These are phyloP conservation scores for Beroe ovata DNA, from an alignment of 37 sponge, comb jelly and placozoan genomes.

Conservation along the genomic window DNA sequence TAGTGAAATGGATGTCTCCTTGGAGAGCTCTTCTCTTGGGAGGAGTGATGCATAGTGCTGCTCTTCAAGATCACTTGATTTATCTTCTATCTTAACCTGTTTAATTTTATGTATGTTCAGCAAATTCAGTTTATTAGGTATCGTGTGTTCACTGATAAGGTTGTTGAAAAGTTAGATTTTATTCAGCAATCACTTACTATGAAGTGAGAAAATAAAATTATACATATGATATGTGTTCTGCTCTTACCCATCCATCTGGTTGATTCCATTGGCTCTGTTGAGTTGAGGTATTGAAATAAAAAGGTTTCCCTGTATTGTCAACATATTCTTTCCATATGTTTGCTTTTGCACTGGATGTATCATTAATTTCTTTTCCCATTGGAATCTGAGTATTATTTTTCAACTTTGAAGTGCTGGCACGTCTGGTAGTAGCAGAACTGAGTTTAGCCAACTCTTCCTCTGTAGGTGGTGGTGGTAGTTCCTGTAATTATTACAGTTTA, in stretches of 20 bases:
- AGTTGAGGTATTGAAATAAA: constrained; percentile 22
- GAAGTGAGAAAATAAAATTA: too few relatives aligned
- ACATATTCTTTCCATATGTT: background rate
- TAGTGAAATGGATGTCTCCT: background rate
- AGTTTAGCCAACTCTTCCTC: constrained; percentile 11
- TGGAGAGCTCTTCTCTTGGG: background rate
- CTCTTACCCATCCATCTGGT: constrained; percentile 43
- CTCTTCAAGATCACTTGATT: background rate
- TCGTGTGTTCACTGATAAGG: background rate
- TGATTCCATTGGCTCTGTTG: constrained; percentile 19
- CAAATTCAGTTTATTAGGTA: too few relatives aligned
- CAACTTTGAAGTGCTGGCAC: too few relatives aligned
- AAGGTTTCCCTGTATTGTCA: constrained; percentile 20
- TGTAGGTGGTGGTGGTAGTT: constrained; percentile 16
- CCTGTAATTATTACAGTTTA: too few relatives aligned
- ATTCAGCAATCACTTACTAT: too few relatives aligned
- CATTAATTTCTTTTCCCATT: background rate
- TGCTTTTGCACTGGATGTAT: background rate
- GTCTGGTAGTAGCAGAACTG: background rate
- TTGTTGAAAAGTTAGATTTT: background rate
- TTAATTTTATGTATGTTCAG: too few relatives aligned
- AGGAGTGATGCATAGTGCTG: constrained; percentile 39
- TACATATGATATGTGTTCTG: too few relatives aligned
- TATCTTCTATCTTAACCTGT: too few relatives aligned
- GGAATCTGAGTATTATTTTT: background rate